Percentiles rank a stretch among this genome's conserved stretches.
Conservation (phyloP, 2,797 vertebrate species). For the Sebastes aleutianus region DNA sequence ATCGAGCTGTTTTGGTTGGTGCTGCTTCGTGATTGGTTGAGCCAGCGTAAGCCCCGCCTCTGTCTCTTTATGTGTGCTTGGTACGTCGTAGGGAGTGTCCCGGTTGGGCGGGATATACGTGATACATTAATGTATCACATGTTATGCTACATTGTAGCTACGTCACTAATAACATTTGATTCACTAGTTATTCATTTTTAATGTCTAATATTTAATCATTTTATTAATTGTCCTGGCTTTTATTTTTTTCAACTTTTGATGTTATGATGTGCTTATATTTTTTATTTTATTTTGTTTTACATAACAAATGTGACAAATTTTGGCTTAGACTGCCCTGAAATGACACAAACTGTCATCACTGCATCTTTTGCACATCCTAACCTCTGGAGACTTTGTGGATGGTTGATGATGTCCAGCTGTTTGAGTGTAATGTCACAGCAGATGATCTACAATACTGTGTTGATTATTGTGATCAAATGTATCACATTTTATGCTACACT, state of each 20-base stretch:
- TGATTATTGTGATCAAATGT: no score
- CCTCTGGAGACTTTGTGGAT: not conserved
- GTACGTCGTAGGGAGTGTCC: accelerated
- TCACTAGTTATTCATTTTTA: not conserved
- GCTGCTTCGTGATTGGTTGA: constrained; percentile 65
- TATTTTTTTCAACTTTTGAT: no score
- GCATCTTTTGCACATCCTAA: no score
- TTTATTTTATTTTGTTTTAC: not conserved
- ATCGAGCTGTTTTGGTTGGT: constrained; percentile 53
- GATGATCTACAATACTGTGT: not conserved
- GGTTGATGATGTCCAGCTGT: not conserved
- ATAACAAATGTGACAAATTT: not conserved
- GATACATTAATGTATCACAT: not conserved
- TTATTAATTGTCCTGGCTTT: no score
- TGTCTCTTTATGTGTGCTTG: accelerated
- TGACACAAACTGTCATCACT: not conserved
- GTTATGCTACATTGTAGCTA: no score
- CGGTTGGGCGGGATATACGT: constrained; percentile 17
- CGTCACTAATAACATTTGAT: not conserved
- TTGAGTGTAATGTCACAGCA: not conserved
- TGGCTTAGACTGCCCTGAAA: not conserved
- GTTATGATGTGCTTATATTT: no score
- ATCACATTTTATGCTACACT: no score
- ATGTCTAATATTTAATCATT: not conserved
- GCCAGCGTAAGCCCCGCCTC: constrained; percentile 1